Percentiles rank a stretch among this genome's conserved stretches.
Conservation (phyloP, 2,113 vertebrate genomes). For the Sturnira hondurensis region DNA sequence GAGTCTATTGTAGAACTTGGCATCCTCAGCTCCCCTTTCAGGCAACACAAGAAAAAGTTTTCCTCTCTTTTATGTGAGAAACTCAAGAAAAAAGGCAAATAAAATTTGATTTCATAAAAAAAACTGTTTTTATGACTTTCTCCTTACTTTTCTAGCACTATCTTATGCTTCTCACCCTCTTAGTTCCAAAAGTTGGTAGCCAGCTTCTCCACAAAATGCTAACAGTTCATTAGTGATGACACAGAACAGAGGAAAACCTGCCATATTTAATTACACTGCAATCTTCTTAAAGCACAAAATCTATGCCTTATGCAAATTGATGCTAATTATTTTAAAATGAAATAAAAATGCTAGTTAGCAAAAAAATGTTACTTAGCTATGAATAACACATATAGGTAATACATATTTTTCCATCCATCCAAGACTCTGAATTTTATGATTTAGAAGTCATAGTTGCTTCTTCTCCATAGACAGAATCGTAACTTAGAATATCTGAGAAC, state of each 20-base stretch:
- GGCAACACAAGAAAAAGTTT: not conserved
- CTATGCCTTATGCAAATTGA: constrained; percentile 50
- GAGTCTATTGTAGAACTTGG: not conserved
- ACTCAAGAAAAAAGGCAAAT: not conserved
- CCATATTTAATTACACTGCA: constrained; percentile 34
- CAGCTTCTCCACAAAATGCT: not conserved
- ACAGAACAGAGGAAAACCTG: not conserved
- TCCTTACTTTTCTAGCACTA: not conserved
- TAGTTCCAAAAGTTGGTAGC: not conserved
- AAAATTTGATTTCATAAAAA: constrained; percentile 21
- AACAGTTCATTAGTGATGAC: not conserved
- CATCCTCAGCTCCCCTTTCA: not conserved
- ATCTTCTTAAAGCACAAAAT: constrained; percentile 45
- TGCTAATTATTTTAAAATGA: constrained; percentile 62
- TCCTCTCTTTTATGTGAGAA: not conserved
- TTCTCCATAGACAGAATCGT: not conserved
- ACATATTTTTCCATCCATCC: not conserved
- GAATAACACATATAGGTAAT: constrained; percentile 13
- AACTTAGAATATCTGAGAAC: not conserved
- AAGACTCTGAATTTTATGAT: not conserved
- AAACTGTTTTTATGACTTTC: not conserved
- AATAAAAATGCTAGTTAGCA: constrained; percentile 43
- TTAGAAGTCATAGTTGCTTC: not conserved
- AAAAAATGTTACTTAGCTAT: constrained; percentile 34
- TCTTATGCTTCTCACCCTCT: not conserved